Evolutionary conservation across 2,888 invertebrate genomes (phyloP), one percentile per base, ranked within the genome.

Genomic region (Polylopha cassiicola): DNA sequence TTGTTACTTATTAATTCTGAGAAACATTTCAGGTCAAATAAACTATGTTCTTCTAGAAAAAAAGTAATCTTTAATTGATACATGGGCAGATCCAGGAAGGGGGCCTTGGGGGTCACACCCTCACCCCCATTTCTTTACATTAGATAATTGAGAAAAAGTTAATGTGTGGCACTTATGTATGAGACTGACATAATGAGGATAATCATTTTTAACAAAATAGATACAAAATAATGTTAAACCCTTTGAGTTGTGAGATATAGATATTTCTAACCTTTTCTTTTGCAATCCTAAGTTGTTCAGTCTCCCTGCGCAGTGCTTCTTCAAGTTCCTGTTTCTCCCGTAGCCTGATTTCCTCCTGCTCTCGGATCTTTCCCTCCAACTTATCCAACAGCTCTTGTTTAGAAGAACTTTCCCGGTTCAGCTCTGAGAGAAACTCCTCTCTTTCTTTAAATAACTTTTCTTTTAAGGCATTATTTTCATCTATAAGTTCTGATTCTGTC

Each of bases 371-470:
- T 2, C 62, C 65, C 46, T 87, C 79, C 29, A 89, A 70, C 33
- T 86, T 86, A 22, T 79, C 71, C 28, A 89, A 49, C 43, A 84
- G 69, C 41, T 81, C 81, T 47, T 88, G 79, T 67, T 88, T 88
- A 1, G 87, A 87, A 6, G 78, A 65, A 50, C 68, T 87, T 45
- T 88, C 88, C 44, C 81, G 66, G 15, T 70, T 74, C 18, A 88
- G 53, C 46, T 80, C 79, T 4, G 60, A 57, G 24, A 88, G 73
- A 49, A 88, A 88, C 28, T 87, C 82, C 31, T 77, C 67, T 39
- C 86, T 65, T 48, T 89, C 88, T 33, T 79, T 80, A 26, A 73
- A 59, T 2, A 88, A 55, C 43, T 86, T 86, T 20, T 77, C 68
- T 43, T 87, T 72, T 1, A 89, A 61, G 14, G 63, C 58, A 39